Evolutionary conservation across 2,888 invertebrate species (phyloP).

Genomic region (Latrodectus elegans): DNA sequence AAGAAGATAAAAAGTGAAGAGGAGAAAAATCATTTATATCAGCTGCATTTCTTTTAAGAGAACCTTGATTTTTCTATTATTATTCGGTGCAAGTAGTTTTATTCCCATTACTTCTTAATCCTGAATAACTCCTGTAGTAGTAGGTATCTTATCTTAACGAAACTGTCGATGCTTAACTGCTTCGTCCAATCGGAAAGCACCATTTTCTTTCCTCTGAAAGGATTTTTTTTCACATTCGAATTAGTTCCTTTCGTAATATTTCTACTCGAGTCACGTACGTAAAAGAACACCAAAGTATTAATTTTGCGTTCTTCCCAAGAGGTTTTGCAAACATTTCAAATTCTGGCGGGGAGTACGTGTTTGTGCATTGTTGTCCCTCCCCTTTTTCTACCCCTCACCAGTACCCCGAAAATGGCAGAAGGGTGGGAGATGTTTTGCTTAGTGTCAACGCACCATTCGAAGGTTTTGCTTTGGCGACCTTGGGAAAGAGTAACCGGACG

Average conservation of each 20-base stretch:
- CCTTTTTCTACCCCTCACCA: background rate
- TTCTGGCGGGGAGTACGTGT: background rate
- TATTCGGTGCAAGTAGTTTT: too few species aligned
- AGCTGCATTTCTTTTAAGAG: too few species aligned
- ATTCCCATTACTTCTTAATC: too few species aligned
- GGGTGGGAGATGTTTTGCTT: slow-evolving; percentile 6
- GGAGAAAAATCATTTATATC: too few species aligned
- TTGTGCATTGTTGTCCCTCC: background rate
- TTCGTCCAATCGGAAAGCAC: too few species aligned
- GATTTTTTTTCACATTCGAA: background rate
- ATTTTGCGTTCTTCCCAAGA: background rate
- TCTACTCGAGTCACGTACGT: background rate
- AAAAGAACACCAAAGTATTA: background rate
- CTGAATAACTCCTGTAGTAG: too few species aligned
- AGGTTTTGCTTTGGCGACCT: slow-evolving; percentile 16
- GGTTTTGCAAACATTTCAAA: background rate
- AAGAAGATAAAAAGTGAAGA: too few species aligned
- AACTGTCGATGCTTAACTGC: too few species aligned
- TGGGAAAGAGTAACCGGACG: slow-evolving; percentile 6
- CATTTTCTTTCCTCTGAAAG: too few species aligned
- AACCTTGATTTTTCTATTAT: too few species aligned
- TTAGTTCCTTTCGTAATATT: background rate
- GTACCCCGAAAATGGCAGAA: background rate
- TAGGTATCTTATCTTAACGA: too few species aligned
- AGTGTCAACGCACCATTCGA: slow-evolving; percentile 42